Conservation (phyloP, 2,888 invertebrate species). For the Ametastegia equiseti region DNA sequence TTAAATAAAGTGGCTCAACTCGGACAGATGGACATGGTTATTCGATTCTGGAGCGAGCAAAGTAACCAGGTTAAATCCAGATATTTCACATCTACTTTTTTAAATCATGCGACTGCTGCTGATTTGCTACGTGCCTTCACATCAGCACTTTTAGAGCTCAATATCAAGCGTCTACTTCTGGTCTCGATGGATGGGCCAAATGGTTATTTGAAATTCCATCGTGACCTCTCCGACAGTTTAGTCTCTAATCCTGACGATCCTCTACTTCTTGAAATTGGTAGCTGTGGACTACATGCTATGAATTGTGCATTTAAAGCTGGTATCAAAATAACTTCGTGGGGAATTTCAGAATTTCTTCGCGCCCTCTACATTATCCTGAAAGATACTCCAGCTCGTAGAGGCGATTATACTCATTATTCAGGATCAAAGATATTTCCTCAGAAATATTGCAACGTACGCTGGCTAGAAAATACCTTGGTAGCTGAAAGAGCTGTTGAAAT, state of each 20-base stretch:
- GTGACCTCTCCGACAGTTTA: conserved; percentile 23
- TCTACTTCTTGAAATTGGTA: conserved; percentile 56
- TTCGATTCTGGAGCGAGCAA: conserved; percentile 41
- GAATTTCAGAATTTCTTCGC: conserved; percentile 54
- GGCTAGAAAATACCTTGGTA: conserved; percentile 4
- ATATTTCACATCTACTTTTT: conserved; percentile 60
- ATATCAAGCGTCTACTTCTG: conserved; percentile 38
- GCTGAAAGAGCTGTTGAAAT: conserved; percentile 23
- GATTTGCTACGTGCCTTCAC: conserved; percentile 56
- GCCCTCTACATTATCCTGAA: conserved; percentile 54
- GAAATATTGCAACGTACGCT: conserved; percentile 6
- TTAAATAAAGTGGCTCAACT: conserved; percentile 56
- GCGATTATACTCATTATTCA: neutral
- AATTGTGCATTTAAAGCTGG: conserved; percentile 60
- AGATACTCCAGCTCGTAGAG: conserved; percentile 25
- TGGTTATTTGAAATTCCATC: conserved; percentile 37
- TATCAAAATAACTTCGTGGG: conserved; percentile 54
- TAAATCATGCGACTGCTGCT: conserved; percentile 55
- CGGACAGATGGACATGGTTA: conserved; percentile 41
- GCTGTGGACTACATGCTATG: conserved; percentile 60
- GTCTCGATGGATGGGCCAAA: conserved; percentile 47
- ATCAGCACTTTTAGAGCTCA: conserved; percentile 38
- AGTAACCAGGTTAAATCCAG: conserved; percentile 45
- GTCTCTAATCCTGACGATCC: conserved; percentile 29
- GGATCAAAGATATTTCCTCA: neutral